Evolutionary conservation across 2,888 invertebrate genomes (phyloP), one percentile per base, ranked within the genome.

Genomic region (Aporophyla lueneburgensis): DNA sequence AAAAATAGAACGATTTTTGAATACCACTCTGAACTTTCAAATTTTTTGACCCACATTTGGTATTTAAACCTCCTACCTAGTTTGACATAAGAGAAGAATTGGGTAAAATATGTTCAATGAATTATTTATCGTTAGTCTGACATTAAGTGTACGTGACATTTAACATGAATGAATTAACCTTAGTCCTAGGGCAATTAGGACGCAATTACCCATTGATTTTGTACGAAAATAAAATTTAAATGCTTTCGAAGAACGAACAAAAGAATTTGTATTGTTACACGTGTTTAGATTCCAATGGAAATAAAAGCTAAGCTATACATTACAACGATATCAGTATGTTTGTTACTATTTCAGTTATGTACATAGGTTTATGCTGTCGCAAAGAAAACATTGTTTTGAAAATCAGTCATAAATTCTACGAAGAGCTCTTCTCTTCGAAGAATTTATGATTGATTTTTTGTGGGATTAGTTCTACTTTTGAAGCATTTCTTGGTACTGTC

Each of bases 191-290:
- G 10, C 43, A 4, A 66, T 66, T 66, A 61, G 49, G 27, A 24
- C 14, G 14, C 49, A 66, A 82, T 82, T 56, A 76, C 43, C 9
- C 21, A 76, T 66, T 58, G 69, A 83, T 78, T 81, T 77, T 59
- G 43, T 54, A 59, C 21, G 54, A 65, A 83, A 83, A 83, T 61
- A 76, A 78, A 76, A 51, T 2, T 6, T 21, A 59, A 62, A 74
- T 51, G 5, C 1, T 59, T 54, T 74, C 6, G 49, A 43, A 33
- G 1, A 43, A 63, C 9, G 72, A 19, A 46, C 51, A 53, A 71
- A 56, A 12, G 21, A 56, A 73, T 80, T 62, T 16, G 12, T 51
- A 3, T 46, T 16, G 21, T 21, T 6, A 27, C 51, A 51, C 43
- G 12, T 69, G n/a, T 33, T 33, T 10, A 3, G 0, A 43, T 80